phyloP scores from a whole-genome alignment of 2,888 invertebrate species.

The Monopis laevigella region DNA sequence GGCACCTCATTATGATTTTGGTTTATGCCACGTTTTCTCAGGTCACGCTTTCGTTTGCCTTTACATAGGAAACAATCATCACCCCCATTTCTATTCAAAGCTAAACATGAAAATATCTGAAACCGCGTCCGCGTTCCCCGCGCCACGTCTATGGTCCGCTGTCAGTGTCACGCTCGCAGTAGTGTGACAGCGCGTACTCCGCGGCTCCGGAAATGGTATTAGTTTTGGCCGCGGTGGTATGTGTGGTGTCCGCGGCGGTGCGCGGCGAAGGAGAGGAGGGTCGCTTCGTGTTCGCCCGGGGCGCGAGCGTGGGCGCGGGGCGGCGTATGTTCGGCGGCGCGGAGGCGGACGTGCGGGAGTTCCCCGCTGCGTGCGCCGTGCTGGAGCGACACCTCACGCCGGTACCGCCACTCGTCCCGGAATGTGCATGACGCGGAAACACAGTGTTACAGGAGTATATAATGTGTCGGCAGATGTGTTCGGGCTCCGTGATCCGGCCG shows the following conservation, averaged over 20 bases:
- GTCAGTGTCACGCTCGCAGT: too few species aligned
- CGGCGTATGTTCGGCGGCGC: conserved; percentile 46
- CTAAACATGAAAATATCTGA: too few species aligned
- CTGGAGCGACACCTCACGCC: conserved; percentile 38
- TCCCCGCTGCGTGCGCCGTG: conserved; percentile 31
- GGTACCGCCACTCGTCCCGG: not conserved
- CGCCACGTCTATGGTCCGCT: not conserved
- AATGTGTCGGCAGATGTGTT: conserved; percentile 28
- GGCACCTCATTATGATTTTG: too few species aligned
- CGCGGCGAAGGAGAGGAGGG: conserved; percentile 16
- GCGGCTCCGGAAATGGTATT: too few species aligned
- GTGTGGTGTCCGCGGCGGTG: conserved; percentile 27
- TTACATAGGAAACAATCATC: too few species aligned
- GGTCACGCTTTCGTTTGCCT: too few species aligned
- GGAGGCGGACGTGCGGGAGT: conserved; percentile 24
- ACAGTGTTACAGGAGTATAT: not conserved
- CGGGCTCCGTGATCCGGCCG: conserved; percentile 33
- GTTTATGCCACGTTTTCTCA: too few species aligned
- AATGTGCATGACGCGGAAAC: too few species aligned
- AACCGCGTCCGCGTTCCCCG: not conserved
- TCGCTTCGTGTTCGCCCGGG: conserved; percentile 6
- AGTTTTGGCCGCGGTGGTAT: too few species aligned
- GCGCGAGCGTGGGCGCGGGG: conserved; percentile 15
- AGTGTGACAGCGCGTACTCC: too few species aligned
- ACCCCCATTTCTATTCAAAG: too few species aligned